Evolutionary conservation across 2,888 invertebrate genomes (phyloP).

Genomic region (Hecatera dysodea): DNA sequence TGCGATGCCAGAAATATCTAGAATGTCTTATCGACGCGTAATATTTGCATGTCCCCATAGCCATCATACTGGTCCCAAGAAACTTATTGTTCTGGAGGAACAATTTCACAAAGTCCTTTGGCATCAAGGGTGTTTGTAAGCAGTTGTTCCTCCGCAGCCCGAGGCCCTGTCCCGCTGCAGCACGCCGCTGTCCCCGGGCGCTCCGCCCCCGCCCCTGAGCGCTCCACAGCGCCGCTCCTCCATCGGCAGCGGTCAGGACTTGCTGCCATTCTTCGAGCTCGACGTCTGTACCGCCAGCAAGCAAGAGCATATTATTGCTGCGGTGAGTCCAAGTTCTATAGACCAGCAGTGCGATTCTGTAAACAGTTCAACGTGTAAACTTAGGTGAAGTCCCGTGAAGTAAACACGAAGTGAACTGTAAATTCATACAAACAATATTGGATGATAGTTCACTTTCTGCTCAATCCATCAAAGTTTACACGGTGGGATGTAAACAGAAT

Average conservation of each 20-base stretch:
- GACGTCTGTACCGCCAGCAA: conserved; percentile 97
- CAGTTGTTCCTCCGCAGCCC: conserved; percentile 87
- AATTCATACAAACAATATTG: too few relatives aligned
- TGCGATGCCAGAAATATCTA: neutral
- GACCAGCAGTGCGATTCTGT: too few relatives aligned
- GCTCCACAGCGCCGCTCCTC: conserved; percentile 84
- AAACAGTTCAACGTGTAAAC: neutral
- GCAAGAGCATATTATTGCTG: conserved; percentile 96
- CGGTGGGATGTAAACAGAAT: too few relatives aligned
- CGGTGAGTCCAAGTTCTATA: conserved; percentile 87
- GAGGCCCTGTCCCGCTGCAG: conserved; percentile 96
- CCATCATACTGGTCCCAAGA: neutral
- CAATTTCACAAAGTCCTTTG: neutral
- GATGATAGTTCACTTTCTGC: too few relatives aligned
- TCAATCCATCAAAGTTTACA: too few relatives aligned
- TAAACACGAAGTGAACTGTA: too few relatives aligned
- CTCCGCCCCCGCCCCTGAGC: conserved; percentile 72
- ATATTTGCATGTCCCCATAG: neutral
- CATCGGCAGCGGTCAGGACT: conserved; percentile 85
- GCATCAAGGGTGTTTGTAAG: neutral
- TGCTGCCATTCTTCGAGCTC: conserved; percentile 95
- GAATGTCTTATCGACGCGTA: neutral
- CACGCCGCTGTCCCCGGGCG: conserved; percentile 95
- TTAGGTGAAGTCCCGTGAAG: neutral
- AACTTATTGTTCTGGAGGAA: neutral